Evolutionary conservation across 2,113 vertebrate genomes (phyloP).

Genomic region (Emydura subglobosa): DNA sequence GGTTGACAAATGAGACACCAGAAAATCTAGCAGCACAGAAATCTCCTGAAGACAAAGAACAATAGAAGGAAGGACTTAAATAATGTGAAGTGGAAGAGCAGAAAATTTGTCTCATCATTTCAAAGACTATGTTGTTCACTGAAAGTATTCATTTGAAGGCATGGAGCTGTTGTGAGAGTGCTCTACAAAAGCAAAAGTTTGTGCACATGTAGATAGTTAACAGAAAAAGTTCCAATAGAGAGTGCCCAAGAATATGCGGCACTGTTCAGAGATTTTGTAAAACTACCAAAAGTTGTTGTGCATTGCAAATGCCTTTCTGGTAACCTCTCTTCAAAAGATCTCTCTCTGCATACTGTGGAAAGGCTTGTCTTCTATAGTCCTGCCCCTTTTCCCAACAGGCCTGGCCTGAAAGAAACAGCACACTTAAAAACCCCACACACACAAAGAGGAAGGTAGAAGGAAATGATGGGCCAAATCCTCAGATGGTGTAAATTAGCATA

Average conservation of each 20-base stretch:
- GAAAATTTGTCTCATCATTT: not conserved
- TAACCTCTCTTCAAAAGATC: not conserved
- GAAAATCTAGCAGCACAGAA: not conserved
- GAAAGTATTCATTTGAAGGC: not conserved
- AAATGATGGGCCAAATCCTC: not conserved
- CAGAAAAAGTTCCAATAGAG: not conserved
- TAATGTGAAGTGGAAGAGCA: not conserved
- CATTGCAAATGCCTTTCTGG: not conserved
- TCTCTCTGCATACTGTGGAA: not conserved
- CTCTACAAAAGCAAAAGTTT: not conserved
- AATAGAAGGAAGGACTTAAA: not conserved
- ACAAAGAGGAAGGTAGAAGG: not conserved
- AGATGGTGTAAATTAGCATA: not conserved
- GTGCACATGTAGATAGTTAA: not conserved
- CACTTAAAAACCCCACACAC: not conserved
- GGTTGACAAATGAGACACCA: not conserved
- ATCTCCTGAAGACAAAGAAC: not conserved
- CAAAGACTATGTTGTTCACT: not conserved
- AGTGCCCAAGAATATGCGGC: not conserved
- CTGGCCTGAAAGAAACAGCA: not conserved
- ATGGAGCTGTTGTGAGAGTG: not conserved
- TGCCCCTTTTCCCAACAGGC: not conserved
- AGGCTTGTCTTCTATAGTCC: not conserved
- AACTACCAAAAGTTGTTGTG: not conserved
- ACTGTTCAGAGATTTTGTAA: not conserved